These are phyloP conservation scores for Spilarctia lutea DNA, from an alignment of 2,888 invertebrate genomes.

Conservation along the genomic window DNA sequence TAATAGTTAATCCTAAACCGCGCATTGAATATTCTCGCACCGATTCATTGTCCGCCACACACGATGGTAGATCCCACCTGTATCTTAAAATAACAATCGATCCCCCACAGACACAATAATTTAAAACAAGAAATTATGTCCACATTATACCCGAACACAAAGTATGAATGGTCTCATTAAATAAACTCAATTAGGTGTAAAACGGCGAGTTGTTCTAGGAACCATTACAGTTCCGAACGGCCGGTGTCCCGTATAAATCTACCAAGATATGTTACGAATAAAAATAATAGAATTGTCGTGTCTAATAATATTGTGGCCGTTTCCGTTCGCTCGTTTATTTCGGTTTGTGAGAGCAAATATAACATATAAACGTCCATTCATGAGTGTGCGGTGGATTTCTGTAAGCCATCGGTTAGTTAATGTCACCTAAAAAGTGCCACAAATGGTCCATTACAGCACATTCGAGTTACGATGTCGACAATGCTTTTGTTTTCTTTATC, in stretches of 20 bases:
- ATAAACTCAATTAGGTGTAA: slow-evolving; percentile 73
- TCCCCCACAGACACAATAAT: background rate
- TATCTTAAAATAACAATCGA: background rate
- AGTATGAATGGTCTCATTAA: slow-evolving; percentile 60
- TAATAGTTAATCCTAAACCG: background rate
- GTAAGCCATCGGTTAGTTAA: slow-evolving; percentile 40
- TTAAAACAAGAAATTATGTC: slow-evolving; percentile 26
- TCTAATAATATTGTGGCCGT: slow-evolving; percentile 85
- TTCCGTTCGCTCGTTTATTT: slow-evolving; percentile 86
- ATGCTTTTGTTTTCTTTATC: slow-evolving; percentile 7
- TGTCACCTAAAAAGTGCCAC: slow-evolving; percentile 30
- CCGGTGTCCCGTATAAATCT: slow-evolving; percentile 82
- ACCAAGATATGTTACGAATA: slow-evolving; percentile 85
- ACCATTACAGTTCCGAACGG: slow-evolving; percentile 70
- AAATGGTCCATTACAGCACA: slow-evolving; percentile 17
- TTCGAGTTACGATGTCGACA: slow-evolving; percentile 7
- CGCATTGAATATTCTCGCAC: background rate
- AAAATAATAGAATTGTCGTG: slow-evolving; percentile 86
- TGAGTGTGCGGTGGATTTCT: slow-evolving; percentile 51
- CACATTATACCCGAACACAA: slow-evolving; percentile 54
- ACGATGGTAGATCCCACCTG: background rate
- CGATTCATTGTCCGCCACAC: background rate
- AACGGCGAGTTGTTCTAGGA: slow-evolving; percentile 71
- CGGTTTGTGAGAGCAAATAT: slow-evolving; percentile 82
- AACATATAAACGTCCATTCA: slow-evolving; percentile 78